A percentile compares a stretch with the other conserved stretches of the same genome.
phyloP scores from a whole-genome alignment of 2,113 vertebrate genomes.

The Bolborhynchus lineola region DNA sequence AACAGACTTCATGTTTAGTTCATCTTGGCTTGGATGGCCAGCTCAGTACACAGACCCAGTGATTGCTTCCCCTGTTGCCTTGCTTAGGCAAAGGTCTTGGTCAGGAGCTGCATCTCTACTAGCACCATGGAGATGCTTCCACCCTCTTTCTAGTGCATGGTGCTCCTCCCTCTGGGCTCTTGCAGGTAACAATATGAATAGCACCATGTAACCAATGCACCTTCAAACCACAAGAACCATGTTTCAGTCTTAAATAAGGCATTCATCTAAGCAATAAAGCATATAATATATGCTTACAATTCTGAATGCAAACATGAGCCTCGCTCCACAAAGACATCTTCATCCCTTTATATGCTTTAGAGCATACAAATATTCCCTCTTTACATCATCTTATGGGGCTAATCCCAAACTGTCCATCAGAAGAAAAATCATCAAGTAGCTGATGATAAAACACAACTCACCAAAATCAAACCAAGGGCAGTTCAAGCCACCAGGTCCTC shows the following conservation, averaged over 20 bases:
- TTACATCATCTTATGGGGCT: neutral
- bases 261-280: neutral
- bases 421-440: neutral
- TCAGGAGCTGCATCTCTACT: neutral
- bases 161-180: neutral
- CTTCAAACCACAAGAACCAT: neutral
- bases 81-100: neutral
- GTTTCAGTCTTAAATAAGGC: neutral
- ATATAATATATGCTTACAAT: neutral
- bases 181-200: neutral
- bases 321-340: neutral
- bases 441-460: neutral
- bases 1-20: neutral
- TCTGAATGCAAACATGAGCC: neutral
- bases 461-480: neutral
- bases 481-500: neutral
- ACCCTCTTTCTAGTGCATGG: neutral
- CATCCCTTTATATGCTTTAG: neutral
- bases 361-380: neutral
- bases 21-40: neutral
- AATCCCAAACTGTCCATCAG: neutral
- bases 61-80: neutral
- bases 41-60: neutral
- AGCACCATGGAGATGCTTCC: neutral
- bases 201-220: neutral